Base-by-base conservation (phyloP, 2,888 invertebrate genomes). In the Boloria selene region DNA sequence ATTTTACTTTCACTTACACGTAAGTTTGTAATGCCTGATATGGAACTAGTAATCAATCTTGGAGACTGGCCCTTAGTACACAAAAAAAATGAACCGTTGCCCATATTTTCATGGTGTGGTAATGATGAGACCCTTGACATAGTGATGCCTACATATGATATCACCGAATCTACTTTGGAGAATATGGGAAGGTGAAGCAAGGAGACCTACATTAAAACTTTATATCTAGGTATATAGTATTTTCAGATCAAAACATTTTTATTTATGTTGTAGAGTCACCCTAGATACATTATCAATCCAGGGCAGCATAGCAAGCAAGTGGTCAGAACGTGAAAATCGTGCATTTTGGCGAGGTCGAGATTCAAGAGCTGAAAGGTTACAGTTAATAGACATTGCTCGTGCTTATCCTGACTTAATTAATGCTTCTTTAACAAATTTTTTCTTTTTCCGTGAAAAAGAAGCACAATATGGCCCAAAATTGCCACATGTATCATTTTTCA, bases 41-140 rank as follows among this genome's bases (percentile, higher is more conserved):
- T 97, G 76, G 98, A 99, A 85, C 94, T 99, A 77, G 96, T 98
- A 73, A 94, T 97, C 55, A 99, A 99, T 88, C 93, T 99, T 14
- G 99, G 99, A 16, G 99, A 99, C 86, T 99, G 98, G 98, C 99
- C 99, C 0, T 87, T 99, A 26, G 94, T 95, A 2, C 91, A 93
- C 66, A 93, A 91, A 71, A 84, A 81, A 50, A 85, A 85, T 10
- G 91, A 93, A 14, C 92, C 93, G 13, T 93, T 95, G 70, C 98
- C 99, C 2, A 94, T 99, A 69, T 96, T 99, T 82, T 98, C 98
- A 16, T 99, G 99, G 99, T 99, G 99, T 87, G 98, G 98, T 1
- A 98, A 97, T 70, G 93, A 94, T 66, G 95, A 96, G 67, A 95
- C 96, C 5, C 91, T 93, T 75, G 99, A 99, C 84, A 98, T 99